A percentile compares a stretch with the other conserved stretches of the same genome.
These are phyloP conservation scores for Crypturellus tataupa DNA, from an alignment of 2,797 vertebrate genomes.

Conservation along the genomic window DNA sequence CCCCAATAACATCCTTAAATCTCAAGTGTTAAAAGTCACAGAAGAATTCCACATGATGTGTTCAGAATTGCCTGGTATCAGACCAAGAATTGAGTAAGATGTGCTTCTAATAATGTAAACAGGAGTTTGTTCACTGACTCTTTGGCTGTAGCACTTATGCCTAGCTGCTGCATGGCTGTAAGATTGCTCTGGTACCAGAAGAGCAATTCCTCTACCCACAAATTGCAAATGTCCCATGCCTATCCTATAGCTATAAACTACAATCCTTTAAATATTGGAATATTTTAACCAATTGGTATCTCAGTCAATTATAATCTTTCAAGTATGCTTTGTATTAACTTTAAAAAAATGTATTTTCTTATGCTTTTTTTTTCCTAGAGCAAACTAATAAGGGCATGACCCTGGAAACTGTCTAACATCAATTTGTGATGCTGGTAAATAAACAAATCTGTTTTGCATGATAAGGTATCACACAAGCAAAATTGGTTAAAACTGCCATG, in stretches of 20 bases:
- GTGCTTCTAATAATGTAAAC: neutral
- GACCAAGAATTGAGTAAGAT: neutral
- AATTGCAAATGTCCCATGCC: neutral
- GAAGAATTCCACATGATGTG: neutral
- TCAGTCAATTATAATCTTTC: neutral
- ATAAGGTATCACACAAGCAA: slow-evolving; percentile 46
- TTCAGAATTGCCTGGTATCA: neutral
- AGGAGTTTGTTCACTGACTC: neutral
- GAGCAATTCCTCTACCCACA: neutral
- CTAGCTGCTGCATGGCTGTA: neutral
- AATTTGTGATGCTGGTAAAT: slow-evolving; percentile 44
- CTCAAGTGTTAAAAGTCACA: neutral
- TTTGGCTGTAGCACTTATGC: neutral
- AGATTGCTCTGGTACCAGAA: neutral
- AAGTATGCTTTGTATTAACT: neutral
- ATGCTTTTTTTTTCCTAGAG: slow-evolving; percentile 60
- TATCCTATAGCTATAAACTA: neutral
- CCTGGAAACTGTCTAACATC: slow-evolving; percentile 19
- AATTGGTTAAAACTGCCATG: slow-evolving; percentile 48
- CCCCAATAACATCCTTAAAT: neutral
- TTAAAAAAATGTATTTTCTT: slow-evolving; percentile 25
- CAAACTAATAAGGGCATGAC: slow-evolving; percentile 5
- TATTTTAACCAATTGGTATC: neutral
- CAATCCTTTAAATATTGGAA: neutral
- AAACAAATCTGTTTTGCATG: slow-evolving; percentile 57